Base-by-base conservation (phyloP, 2,888 invertebrate genomes). In the Thymelicus acteon region DNA sequence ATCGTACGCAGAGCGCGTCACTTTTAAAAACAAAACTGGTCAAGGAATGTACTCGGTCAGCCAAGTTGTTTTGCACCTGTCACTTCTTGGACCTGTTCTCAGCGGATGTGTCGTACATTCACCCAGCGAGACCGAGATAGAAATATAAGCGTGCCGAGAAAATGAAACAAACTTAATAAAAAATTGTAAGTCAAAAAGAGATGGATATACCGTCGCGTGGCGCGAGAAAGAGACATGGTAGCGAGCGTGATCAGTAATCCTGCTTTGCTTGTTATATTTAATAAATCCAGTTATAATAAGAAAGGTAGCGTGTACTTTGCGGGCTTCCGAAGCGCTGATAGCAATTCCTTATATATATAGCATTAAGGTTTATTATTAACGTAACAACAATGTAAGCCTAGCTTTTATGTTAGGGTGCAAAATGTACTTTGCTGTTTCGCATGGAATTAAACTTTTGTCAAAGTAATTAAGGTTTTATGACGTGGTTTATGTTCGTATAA, bases 91-190 rank as follows among this genome's bases (percentile, higher is more conserved):
- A 90, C 89, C 86, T 77, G 90, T 90, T 88, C 82, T 73, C 79
- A 83, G 78, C 90, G 90, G 90, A 90, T 89, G 89, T 87, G 71
- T 73, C 84, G 90, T 81, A 74, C 90, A 78, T 91, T 91, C 85
- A 90, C 90, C 90, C 82, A 85, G 81, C 68, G 76, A 6, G 77
- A 85, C 69, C 67, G 77, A 77, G 85, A 87, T 67, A 31, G 79
- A 13, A 19, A 24, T 60, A 70, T 70, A 70, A 70, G 75, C 72
- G 75, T 75, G 75, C 75, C 75, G 67, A 37, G n/a, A 40, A 70
- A 75, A 12, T 12, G 71, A 67, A 69, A 73, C 10, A 44, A 39
- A 39, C 8, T 49, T 72, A 67, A 52, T 39, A 62, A 67, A 52
- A 67, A 40, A 39, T 57, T n/a, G n/a, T 60, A 60, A 6, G 48